Base-by-base conservation (phyloP, 2,797 vertebrate genomes). In the Gobionotothen gibberifrons region DNA sequence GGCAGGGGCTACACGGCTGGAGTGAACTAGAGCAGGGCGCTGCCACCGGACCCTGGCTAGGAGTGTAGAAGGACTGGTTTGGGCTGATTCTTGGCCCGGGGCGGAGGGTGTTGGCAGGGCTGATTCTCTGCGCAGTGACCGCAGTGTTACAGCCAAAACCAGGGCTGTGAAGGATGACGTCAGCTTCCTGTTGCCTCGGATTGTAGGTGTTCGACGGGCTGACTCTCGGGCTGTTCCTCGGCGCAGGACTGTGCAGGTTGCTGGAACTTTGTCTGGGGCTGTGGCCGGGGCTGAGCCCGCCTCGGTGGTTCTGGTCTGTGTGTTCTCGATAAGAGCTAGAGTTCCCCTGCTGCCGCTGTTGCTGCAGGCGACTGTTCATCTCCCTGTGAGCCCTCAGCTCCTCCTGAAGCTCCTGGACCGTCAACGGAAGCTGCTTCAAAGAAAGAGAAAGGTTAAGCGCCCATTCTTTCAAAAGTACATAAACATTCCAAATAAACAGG, bases 391-490 rank as follows among this genome's bases (percentile, higher is more conserved):
- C 97, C 76, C 95, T 92, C 69, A 98, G 94, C 71, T 98, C 97
- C 87, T 98, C 97, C 80, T 98, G 97, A 74, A 98, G 96, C 62
- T 97, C 97, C 87, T 97, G 96, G 87, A 98, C 97, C 58, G 97
- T 97, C 92, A 98, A 67, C 47, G 97, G 97, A 85, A 97, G 93
- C 78, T 98, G 96, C 95, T 97, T 58, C 2, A 48, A 87, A 91
- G 16, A 36, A 6, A 86, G 14, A 52, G 29, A 71, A 46, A 49
- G 0, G 52, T 58, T 22, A 29, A 29, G 39, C 2, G 6, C 3
- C 5, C 1, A 40, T 60, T 49, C 0, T 69, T 60, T 68, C 7
- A 5, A 57, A 10, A 58, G 5, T 16, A 59, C 19, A 66, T 2
- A 66, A 53, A 67, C 3, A 46, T 3, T 22, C 1, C 3, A 79